These are phyloP conservation scores for Thecocarcelia acutangulata DNA, from an alignment of 2,888 invertebrate species.

Conservation along the genomic window DNA sequence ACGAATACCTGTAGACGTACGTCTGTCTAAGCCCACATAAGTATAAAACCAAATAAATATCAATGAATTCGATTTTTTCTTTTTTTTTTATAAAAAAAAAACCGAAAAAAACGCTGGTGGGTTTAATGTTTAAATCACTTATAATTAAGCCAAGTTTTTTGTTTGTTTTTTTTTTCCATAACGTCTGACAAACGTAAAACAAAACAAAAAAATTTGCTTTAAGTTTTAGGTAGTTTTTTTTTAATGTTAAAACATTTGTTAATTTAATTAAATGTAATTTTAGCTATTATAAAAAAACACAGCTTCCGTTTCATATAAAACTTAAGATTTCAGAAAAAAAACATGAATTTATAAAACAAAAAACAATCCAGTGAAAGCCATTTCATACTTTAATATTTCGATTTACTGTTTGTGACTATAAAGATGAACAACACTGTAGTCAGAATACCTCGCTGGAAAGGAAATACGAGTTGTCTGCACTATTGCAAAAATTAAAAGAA, in stretches of 20 bases:
- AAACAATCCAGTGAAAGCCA: neutral
- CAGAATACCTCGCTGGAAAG: no score
- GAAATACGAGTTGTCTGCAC: no score
- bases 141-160: slow-evolving; percentile 64
- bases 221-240: slow-evolving; percentile 13
- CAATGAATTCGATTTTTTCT: slow-evolving; percentile 49
- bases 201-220: slow-evolving; percentile 26
- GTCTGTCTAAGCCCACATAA: slow-evolving; percentile 66
- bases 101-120: slow-evolving; percentile 59
- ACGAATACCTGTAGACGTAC: slow-evolving; percentile 65
- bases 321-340: neutral
- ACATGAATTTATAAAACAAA: neutral
- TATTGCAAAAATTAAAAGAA: no score
- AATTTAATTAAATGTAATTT: slow-evolving; percentile 31
- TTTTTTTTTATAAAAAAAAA: slow-evolving; percentile 28
- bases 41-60: slow-evolving; percentile 55
- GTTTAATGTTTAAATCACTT: slow-evolving; percentile 68
- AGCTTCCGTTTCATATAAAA: slow-evolving; percentile 32
- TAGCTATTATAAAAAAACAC: slow-evolving; percentile 3
- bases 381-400: slow-evolving; percentile 2
- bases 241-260: slow-evolving; percentile 25
- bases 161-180: neutral
- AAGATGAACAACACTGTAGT: no score
- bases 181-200: slow-evolving; percentile 16
- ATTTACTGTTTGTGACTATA: no score